Conservation (phyloP, 2,888 invertebrate genomes). For the Rhaphigaster nebulosa region DNA sequence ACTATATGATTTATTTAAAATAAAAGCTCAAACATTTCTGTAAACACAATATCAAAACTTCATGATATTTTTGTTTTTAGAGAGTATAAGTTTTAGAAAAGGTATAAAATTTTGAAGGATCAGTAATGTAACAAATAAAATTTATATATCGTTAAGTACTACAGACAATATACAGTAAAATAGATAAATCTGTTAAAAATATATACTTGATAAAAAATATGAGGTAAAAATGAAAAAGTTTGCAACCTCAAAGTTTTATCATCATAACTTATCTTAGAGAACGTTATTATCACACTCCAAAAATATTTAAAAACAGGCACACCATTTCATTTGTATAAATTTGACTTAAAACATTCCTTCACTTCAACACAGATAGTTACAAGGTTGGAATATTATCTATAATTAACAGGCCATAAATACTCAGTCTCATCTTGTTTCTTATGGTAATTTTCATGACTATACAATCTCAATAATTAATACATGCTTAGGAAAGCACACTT, state of each 20-base stretch:
- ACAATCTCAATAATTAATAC: neutral
- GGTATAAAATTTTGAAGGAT: neutral
- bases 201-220: neutral
- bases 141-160: neutral
- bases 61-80: neutral
- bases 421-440: slow-evolving; percentile 41
- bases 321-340: neutral
- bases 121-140: neutral
- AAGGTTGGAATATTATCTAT: slow-evolving; percentile 45
- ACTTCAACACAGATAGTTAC: neutral
- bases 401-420: slow-evolving; percentile 40
- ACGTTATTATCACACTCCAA: neutral
- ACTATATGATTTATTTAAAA: too few species aligned
- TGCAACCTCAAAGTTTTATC: neutral
- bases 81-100: neutral
- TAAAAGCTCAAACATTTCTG: too few species aligned
- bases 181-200: slow-evolving; percentile 29
- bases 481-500: neutral
- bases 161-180: neutral
- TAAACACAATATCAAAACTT: neutral
- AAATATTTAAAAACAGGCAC: neutral
- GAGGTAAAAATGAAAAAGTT: neutral
- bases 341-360: slow-evolving; percentile 21
- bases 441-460: slow-evolving; percentile 5
- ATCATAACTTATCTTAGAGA: neutral